Conservation (phyloP, 2,888 invertebrate genomes). For the Tetheella fluctuosa region DNA sequence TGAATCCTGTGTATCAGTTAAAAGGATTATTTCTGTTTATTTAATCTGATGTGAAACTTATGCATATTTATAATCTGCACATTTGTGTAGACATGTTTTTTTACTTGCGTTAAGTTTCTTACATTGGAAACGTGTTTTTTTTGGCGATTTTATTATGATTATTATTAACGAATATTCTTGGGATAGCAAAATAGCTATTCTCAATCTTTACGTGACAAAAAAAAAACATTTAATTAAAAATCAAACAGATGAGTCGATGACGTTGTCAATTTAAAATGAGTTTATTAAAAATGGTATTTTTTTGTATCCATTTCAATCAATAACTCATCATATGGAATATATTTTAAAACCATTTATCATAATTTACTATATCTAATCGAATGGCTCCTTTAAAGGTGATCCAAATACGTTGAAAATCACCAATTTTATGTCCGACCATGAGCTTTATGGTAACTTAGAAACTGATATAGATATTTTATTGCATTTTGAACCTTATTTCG, state of each 20-base stretch:
- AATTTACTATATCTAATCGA: slow-evolving; percentile 2
- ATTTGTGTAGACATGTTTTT: background rate
- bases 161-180: background rate
- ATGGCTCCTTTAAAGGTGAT: background rate
- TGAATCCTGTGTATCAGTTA: background rate
- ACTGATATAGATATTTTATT: background rate
- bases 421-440: background rate
- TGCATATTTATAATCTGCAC: too few species aligned
- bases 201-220: background rate
- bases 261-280: background rate
- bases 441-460: background rate
- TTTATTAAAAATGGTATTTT: background rate
- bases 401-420: slow-evolving; percentile 1
- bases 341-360: slow-evolving; percentile 3
- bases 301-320: background rate
- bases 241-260: background rate
- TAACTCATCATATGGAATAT: background rate
- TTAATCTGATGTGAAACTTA: background rate
- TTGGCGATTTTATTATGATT: too few species aligned
- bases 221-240: background rate
- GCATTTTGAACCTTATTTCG: background rate
- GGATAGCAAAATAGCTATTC: background rate
- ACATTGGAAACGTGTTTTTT: too few species aligned
- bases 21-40: background rate
- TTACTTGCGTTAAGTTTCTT: too few species aligned